phyloP scores from a whole-genome alignment of 2,888 invertebrate genomes.

The Spisula solida region DNA sequence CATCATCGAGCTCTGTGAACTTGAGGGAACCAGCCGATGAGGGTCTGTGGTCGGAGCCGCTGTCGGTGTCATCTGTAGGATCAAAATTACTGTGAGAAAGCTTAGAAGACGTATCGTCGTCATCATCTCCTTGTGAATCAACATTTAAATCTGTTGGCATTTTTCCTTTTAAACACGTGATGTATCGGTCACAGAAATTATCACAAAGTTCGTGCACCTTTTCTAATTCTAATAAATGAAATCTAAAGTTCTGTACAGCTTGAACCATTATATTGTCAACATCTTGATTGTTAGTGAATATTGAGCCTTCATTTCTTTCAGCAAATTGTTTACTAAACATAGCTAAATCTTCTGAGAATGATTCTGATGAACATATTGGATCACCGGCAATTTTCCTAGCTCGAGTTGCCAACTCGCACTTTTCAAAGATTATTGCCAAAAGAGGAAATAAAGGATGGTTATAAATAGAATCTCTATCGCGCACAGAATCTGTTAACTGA shows the following conservation, averaged over 20 bases:
- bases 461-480: constrained; percentile 68
- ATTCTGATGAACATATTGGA: constrained; percentile 70
- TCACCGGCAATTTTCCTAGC: constrained; percentile 67
- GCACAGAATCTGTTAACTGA: constrained; percentile 58
- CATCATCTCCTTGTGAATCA: constrained; percentile 67
- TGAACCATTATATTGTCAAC: constrained; percentile 71
- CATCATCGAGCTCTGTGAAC: constrained; percentile 61
- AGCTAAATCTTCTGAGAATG: constrained; percentile 69
- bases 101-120: constrained; percentile 66
- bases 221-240: constrained; percentile 72
- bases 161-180: constrained; percentile 73
- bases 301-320: constrained; percentile 62
- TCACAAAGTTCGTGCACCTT: constrained; percentile 76
- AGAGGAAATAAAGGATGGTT: constrained; percentile 70
- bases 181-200: constrained; percentile 74
- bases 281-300: constrained; percentile 73
- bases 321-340: constrained; percentile 68
- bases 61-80: constrained; percentile 74
- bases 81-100: constrained; percentile 73
- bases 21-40: constrained; percentile 62
- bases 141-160: constrained; percentile 74
- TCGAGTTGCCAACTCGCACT: constrained; percentile 73
- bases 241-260: constrained; percentile 72
- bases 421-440: constrained; percentile 70
- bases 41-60: constrained; percentile 71